Base-by-base conservation (phyloP, 2,888 invertebrate genomes). In the Ypsolopha scabrella region DNA sequence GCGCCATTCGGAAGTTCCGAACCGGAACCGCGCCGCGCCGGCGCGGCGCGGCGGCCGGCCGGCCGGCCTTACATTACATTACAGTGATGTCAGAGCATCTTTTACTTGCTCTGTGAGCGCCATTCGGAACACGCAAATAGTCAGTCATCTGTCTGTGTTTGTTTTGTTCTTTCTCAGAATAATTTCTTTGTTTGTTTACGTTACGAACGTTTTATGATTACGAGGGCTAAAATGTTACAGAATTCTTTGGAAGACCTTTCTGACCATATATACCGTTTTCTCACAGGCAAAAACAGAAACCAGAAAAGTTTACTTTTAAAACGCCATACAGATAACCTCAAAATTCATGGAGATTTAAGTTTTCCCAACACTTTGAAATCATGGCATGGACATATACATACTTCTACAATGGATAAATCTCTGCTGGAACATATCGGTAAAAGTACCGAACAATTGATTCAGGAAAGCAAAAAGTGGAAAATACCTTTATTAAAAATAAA, bases 261-360 rank as follows among this genome's bases (percentile, higher is more conserved):
- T 6, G 60, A 61, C 35, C 1, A 36, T 36, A 13, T 50, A 1
- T 50, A 36, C 36, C 7, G 11, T 11, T 43, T 43, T 13, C 41
- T 50, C 3, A 50, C 50, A 9, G 43, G 50, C 4, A 34, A 50
- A 14, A 36, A n/a, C 7, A 35, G 9, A 36, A 14, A 24, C 13
- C 9, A 35, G 8, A 39, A 50, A 14, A 68, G 71, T 51, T 61
- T 75, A 49, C 61, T 83, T 53, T 61, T 92, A 39, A 90, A 90
- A 71, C 86, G 87, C 62, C 90, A 92, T 62, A 81, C 72, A 1
- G 88, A 88, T 57, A 88, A 89, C 58, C 70, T 91, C 6, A 65
- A 76, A 51, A 66, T 68, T 39, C 70, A 82, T 44, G 93, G 93
- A 7, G 93, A 93, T 56, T 72, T 91, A 6, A 91, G 90, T 75